A percentile compares a stretch with the other conserved stretches of the same genome.
These are phyloP conservation scores for Axis porcinus DNA, from an alignment of 2,113 vertebrate species.

Conservation along the genomic window DNA sequence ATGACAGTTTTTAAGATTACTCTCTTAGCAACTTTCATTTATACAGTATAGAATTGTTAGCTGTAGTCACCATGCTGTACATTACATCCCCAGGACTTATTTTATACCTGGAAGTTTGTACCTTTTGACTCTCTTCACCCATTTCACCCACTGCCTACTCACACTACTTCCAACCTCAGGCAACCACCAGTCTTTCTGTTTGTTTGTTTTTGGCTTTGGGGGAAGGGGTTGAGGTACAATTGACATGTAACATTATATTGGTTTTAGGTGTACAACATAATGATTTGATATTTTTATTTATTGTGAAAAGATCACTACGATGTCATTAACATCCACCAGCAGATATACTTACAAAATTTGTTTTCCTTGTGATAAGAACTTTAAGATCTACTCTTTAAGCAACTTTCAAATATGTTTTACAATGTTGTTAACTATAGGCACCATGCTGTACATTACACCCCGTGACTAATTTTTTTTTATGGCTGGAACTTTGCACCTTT, in stretches of 20 bases:
- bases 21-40: not conserved
- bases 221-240: not conserved
- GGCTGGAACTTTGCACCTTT: not conserved
- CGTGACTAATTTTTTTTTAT: not conserved
- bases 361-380: not conserved
- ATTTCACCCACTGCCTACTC: too few species aligned
- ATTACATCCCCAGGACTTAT: not conserved
- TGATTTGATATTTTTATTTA: not conserved
- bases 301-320: not conserved
- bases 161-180: not conserved
- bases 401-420: not conserved
- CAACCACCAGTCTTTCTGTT: not conserved
- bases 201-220: not conserved
- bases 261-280: not conserved
- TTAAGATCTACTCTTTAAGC: not conserved
- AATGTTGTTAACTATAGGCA: not conserved
- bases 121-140: not conserved
- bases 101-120: not conserved
- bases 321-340: not conserved
- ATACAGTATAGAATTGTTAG: not conserved
- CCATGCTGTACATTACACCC: not conserved
- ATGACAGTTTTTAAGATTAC: not conserved
- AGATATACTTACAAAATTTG: not conserved
- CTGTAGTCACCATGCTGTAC: not conserved
- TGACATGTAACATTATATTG: not conserved